A percentile compares a stretch with the other conserved stretches of the same genome.
Evolutionary conservation across 2,888 invertebrate species (phyloP).

Genomic region (Hypomecis atomaria): DNA sequence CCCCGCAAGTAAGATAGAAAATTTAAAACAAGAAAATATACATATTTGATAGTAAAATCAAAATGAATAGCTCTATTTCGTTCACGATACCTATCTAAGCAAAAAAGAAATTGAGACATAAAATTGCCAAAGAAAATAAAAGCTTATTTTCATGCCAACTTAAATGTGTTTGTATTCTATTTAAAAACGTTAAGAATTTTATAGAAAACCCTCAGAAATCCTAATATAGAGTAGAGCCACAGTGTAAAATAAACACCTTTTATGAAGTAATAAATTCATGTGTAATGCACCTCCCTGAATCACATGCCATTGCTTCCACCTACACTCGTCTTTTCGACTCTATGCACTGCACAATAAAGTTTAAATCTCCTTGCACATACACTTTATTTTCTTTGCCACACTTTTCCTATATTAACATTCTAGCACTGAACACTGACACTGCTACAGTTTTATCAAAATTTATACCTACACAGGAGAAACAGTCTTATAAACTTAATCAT

Average conservation of each 20-base stretch:
- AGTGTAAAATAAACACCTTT: constrained; percentile 25
- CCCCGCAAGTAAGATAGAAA: neutral
- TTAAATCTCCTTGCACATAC: constrained; percentile 77
- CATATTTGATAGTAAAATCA: constrained; percentile 4
- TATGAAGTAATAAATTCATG: constrained; percentile 26
- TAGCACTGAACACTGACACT: constrained; percentile 65
- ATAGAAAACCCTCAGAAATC: constrained; percentile 13
- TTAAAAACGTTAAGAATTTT: constrained; percentile 5
- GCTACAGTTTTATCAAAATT: constrained; percentile 59
- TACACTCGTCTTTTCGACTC: constrained; percentile 70
- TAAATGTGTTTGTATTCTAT: constrained; percentile 13
- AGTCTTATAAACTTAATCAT: constrained; percentile 47
- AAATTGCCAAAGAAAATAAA: constrained; percentile 14
- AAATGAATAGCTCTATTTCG: constrained; percentile 15
- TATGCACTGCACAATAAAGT: constrained; percentile 81
- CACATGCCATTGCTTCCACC: constrained; percentile 69
- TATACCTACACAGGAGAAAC: constrained; percentile 50
- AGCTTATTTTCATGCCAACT: constrained; percentile 15
- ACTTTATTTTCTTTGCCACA: constrained; percentile 65
- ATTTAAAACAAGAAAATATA: neutral
- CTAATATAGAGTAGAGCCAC: constrained; percentile 17
- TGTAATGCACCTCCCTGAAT: constrained; percentile 46
- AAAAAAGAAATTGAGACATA: constrained; percentile 14
- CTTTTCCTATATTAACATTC: constrained; percentile 65
- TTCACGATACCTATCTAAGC: constrained; percentile 9